These are phyloP conservation scores for Miopithecus talapoin DNA, from an alignment of 2,797 vertebrate species.

Conservation along the genomic window DNA sequence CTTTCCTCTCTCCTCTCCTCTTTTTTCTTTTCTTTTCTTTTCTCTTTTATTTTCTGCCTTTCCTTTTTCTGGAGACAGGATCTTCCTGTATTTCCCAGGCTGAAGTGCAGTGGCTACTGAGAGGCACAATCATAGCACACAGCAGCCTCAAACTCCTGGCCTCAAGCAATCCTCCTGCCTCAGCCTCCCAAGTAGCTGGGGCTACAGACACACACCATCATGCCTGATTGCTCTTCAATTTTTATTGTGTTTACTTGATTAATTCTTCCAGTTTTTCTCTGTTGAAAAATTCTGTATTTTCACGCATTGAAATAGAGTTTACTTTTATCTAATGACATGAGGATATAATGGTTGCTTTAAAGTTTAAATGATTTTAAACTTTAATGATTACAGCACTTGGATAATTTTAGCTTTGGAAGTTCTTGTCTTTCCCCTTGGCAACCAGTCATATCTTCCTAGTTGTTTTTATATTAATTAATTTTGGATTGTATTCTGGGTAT, in stretches of 20 bases:
- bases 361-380: not conserved
- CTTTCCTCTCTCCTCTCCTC: too few species aligned
- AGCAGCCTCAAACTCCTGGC: too few species aligned
- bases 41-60: not conserved
- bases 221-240: not conserved
- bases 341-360: not conserved
- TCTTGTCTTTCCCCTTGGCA: not conserved
- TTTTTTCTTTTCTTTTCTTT: too few species aligned
- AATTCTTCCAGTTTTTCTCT: not conserved
- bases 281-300: not conserved
- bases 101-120: too few species aligned
- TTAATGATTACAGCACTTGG: not conserved
- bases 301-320: not conserved
- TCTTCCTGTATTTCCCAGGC: too few species aligned
- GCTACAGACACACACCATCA: too few species aligned
- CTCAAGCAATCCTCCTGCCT: too few species aligned
- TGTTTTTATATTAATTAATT: not conserved
- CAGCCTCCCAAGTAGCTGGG: too few species aligned
- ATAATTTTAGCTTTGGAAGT: not conserved
- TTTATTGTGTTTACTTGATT: not conserved
- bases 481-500: not conserved
- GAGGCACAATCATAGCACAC: too few species aligned
- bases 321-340: not conserved
- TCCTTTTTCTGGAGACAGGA: too few species aligned
- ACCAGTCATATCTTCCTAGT: not conserved